Conservation (phyloP, 2,888 invertebrate genomes). For the Ametastegia equiseti region DNA sequence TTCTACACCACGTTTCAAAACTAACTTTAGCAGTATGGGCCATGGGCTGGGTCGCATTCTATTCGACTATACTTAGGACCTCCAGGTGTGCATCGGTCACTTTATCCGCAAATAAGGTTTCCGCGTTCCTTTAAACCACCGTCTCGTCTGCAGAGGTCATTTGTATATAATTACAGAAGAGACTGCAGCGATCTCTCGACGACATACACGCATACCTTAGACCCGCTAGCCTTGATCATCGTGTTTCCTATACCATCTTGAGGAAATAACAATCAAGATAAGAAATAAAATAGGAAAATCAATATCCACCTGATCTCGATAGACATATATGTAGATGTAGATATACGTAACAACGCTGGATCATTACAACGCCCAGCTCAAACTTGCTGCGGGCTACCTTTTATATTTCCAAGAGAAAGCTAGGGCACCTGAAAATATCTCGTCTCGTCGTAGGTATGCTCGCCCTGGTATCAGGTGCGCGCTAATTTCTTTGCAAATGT, state of each 20-base stretch:
- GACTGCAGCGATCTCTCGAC: neutral
- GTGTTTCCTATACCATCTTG: neutral
- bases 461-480: slow-evolving; percentile 33
- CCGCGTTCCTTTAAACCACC: slow-evolving; percentile 18
- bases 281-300: neutral
- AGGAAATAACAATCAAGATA: neutral
- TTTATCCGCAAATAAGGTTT: neutral
- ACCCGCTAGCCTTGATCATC: slow-evolving; percentile 7
- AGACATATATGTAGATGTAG: neutral
- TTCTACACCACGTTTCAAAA: slow-evolving; percentile 7
- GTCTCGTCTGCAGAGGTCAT: neutral
- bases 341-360: slow-evolving; percentile 23
- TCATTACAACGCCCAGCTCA: neutral
- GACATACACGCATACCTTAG: neutral
- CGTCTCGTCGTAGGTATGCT: neutral
- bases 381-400: slow-evolving; percentile 31
- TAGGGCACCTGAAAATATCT: slow-evolving; percentile 36
- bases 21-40: slow-evolving; percentile 23
- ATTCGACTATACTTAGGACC: neutral
- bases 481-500: slow-evolving; percentile 24
- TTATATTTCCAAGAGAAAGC: slow-evolving; percentile 28
- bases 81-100: neutral
- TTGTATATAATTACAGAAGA: neutral
- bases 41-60: slow-evolving; percentile 4
- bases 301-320: neutral